Percentiles rank a stretch among this genome's conserved stretches.
These are phyloP conservation scores for Laticauda laticaudata DNA, from an alignment of 2,113 vertebrate species.

Conservation along the genomic window DNA sequence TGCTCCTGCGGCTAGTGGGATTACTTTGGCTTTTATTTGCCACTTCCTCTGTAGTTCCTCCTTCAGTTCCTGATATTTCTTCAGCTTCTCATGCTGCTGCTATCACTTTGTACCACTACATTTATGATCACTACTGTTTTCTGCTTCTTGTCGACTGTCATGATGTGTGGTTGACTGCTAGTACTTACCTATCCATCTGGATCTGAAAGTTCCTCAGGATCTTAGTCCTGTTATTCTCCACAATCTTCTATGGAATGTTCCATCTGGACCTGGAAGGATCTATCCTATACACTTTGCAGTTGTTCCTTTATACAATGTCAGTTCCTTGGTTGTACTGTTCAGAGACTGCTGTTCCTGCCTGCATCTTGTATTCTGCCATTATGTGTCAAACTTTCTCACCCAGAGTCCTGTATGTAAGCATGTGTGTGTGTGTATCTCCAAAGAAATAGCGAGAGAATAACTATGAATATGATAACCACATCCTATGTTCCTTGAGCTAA, in stretches of 20 bases:
- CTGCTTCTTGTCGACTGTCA: background rate
- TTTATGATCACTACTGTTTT: background rate
- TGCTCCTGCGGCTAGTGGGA: no score
- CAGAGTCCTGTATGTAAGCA: background rate
- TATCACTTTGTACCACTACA: background rate
- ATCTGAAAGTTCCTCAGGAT: background rate
- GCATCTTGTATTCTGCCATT: background rate
- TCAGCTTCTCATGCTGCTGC: no score
- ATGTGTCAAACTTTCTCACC: background rate
- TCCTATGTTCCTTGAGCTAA: background rate
- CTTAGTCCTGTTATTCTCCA: background rate
- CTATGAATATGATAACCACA: background rate
- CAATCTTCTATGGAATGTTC: background rate
- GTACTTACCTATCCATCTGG: background rate
- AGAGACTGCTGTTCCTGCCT: background rate
- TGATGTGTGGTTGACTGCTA: background rate
- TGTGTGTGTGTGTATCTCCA: background rate
- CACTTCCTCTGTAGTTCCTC: no score
- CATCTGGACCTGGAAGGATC: background rate
- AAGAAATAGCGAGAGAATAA: background rate
- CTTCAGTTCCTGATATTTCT: no score
- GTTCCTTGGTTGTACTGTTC: background rate
- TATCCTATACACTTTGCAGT: background rate
- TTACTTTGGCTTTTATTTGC: no score
- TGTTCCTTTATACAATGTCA: background rate